Evolutionary conservation across 2,797 vertebrate genomes (phyloP), one percentile per base, ranked within the genome.

Genomic region (Anguilla anguilla): DNA sequence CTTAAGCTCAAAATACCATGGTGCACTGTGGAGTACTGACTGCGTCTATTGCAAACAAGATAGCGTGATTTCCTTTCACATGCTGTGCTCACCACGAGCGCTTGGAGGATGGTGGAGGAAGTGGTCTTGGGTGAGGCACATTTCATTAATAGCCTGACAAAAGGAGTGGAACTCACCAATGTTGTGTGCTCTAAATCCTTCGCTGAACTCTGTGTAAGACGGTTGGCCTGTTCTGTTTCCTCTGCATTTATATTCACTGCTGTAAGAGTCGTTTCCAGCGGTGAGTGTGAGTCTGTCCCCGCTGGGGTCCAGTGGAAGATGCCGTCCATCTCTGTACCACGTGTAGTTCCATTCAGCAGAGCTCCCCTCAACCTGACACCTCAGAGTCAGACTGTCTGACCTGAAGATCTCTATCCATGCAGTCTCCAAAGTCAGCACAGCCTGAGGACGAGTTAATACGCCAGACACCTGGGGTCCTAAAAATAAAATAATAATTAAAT

Each of bases 401-500:
- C 92, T 91, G 86, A 96, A 94, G n/a, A 93, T 95, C 2, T 96
- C 94, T 3, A 92, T 91, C 95, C 95, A 95, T 85, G 92, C 93
- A 59, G 95, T 96, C 86, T 94, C 85, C 81, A 96, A 88, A 10
- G 6, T 51, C 67, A 96, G 88, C 0, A 6, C 2, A n/a, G 95
- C 89, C 82, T 51, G 0, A 13, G 94, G 94, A 43, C 93, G 94
- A 53, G 89, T 95, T 96, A 89, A 6, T 89, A 79, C 3, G n/a
- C 7, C 9, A n/a, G 46, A 64, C 25, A 67, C 0, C 64, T 67
- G 25, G 72, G 31, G 10, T 35, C 5, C 72, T 35, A 39, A 53
- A 53, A 11, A 53, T 11, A 53, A 53, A 53, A 53, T 11, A 53
- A 53, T 7, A 53, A 53, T 53, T 10, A 53, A 74, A 74, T 13